A percentile compares a stretch with the other conserved stretches of the same genome.
Evolutionary conservation across 1,140 invertebrate genomes (phyloP).

Genomic region (Drosophila bifasciata): DNA sequence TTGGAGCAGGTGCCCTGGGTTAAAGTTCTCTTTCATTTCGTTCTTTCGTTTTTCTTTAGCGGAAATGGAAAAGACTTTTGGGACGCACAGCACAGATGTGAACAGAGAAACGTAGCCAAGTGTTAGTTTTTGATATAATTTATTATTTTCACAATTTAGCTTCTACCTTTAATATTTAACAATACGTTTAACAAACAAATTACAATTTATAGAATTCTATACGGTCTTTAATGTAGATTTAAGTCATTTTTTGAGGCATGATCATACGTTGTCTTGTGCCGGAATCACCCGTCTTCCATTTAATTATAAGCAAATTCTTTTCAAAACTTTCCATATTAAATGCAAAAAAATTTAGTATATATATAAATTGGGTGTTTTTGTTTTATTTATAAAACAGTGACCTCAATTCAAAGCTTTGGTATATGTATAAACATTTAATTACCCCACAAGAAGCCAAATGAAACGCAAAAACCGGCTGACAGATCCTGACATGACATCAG

Average conservation of each 20-base stretch:
- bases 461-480: constrained; percentile 47
- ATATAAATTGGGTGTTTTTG: neutral
- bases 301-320: constrained; percentile 3
- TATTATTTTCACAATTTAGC: neutral
- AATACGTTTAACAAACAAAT: too few species aligned
- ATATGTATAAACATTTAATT: constrained; percentile 39
- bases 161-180: too few species aligned
- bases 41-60: constrained; percentile 18
- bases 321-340: constrained; percentile 3
- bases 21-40: constrained; percentile 16
- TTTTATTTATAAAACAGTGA: constrained; percentile 50
- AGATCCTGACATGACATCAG: constrained; percentile 73
- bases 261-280: too few species aligned
- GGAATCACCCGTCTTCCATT: neutral
- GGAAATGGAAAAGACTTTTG: constrained; percentile 51
- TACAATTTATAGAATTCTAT: too few species aligned
- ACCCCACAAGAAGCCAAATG: constrained; percentile 19
- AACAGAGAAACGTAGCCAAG: neutral
- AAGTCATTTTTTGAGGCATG: too few species aligned
- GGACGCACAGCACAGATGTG: constrained; percentile 8
- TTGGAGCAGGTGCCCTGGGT: constrained; percentile 22
- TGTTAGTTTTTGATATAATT: neutral
- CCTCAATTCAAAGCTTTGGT: constrained; percentile 31
- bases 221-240: too few species aligned
- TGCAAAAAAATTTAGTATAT: neutral